Evolutionary conservation across 2,888 invertebrate genomes (phyloP), one percentile per base, ranked within the genome.

Genomic region (Crematogaster levior): DNA sequence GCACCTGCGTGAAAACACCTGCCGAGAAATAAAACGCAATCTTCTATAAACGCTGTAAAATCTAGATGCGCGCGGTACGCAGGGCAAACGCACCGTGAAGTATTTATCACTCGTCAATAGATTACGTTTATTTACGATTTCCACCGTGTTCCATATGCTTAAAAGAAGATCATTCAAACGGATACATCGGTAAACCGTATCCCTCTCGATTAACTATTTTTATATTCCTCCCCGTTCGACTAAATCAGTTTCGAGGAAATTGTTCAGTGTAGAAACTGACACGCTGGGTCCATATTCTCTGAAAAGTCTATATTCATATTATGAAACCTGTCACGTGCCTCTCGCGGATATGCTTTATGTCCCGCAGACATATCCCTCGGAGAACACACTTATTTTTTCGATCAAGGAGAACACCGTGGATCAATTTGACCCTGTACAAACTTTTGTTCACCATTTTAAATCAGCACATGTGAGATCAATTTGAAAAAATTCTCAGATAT

Each of bases 1-100:
- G 77, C 70, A 86, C 81, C 86, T 75, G 85, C 43, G 51, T 18
- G 61, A 53, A 68, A 75, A 82, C 85, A 88, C 88, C 88, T 88
- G 88, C 81, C 73, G 56, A 61, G 81, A 75, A 84, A 88, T 84
- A 82, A 63, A 43, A 40, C 53, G 56, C 30, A 56, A 56, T 70
- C 75, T 75, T 61, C 73, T 66, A 75, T 73, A 84, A 88, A 73
- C 80, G 84, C 61, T 53, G 82, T 68, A 80, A 80, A 87, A 88
- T 87, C 86, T 84, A 81, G 75, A 82, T 46, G 82, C 68, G 34
- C 66, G 68, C 68, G 72, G 51, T 30, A 53, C 51, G 6, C 70
- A 21, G 43, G 18, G 21, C 21, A 40, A 34, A 40, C 51, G 53
- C 12, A 30, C 30, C 53, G 53, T 77, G 43, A 56, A 70, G 53